phyloP scores from a whole-genome alignment of 1,140 invertebrate genomes.

The Brachionus asplanchnoidis region DNA sequence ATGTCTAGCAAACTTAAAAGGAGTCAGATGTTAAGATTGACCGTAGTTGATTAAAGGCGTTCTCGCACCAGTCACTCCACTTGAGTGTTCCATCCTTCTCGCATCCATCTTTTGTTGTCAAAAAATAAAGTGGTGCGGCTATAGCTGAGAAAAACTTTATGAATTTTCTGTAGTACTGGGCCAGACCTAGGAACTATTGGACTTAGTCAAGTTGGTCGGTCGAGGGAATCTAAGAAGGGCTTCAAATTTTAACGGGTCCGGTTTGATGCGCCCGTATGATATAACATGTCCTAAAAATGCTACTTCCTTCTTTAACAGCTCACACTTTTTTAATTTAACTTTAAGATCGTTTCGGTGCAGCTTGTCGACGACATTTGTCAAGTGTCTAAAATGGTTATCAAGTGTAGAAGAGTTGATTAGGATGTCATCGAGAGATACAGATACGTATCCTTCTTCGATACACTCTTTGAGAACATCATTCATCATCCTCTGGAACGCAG shows the following conservation, averaged over 20 bases:
- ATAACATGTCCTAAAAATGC: no score
- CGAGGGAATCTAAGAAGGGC: no score
- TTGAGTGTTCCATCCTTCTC: no score
- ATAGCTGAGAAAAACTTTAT: neutral
- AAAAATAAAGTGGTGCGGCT: neutral
- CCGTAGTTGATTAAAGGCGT: no score
- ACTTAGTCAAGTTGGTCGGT: neutral
- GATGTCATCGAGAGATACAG: neutral
- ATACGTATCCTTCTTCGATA: neutral
- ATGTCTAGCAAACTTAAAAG: no score
- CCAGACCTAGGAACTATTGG: neutral
- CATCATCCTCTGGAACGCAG: conserved; percentile 13
- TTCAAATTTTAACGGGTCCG: no score
- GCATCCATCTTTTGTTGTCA: no score
- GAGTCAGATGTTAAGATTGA: no score
- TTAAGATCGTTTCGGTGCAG: neutral
- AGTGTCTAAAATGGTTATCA: neutral
- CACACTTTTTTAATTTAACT: conserved; percentile 10
- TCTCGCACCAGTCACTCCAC: no score
- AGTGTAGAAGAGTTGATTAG: neutral
- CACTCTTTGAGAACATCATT: neutral
- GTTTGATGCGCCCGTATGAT: no score
- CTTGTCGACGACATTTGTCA: neutral
- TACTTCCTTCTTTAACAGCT: no score
- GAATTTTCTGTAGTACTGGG: neutral